phyloP scores from a whole-genome alignment of 2,113 vertebrate genomes.

The Alosa alosa region DNA sequence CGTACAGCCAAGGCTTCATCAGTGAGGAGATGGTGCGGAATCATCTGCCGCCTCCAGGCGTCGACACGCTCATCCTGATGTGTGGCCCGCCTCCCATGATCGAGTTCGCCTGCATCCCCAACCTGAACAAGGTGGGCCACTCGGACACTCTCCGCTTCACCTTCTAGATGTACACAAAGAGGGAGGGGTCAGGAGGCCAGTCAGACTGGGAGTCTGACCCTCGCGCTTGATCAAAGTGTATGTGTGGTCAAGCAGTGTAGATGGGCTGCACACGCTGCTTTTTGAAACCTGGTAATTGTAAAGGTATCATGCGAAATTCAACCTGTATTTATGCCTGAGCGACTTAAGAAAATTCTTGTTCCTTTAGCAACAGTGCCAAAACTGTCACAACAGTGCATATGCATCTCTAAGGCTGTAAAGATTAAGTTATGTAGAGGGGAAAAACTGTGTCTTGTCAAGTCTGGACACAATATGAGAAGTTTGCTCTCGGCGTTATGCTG shows the following conservation, averaged over 20 bases:
- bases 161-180: slow-evolving; percentile 68
- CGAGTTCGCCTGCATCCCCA: slow-evolving; percentile 93
- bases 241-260: neutral
- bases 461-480: neutral
- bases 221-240: neutral
- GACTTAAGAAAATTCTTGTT: neutral
- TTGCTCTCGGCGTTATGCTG: neutral
- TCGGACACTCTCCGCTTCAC: slow-evolving; percentile 75
- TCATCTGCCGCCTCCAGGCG: slow-evolving; percentile 78
- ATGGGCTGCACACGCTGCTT: neutral
- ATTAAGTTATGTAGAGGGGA: neutral
- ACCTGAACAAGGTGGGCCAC: slow-evolving; percentile 87
- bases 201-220: neutral
- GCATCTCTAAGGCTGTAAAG: neutral
- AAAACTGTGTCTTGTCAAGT: neutral
- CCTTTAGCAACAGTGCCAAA: neutral
- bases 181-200: neutral
- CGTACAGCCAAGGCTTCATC: slow-evolving; percentile 93
- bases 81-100: slow-evolving; percentile 97
- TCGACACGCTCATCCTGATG: slow-evolving; percentile 86
- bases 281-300: neutral
- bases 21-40: slow-evolving; percentile 86
- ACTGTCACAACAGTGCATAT: neutral
- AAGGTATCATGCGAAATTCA: neutral
- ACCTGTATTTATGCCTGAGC: neutral